Base-by-base conservation (phyloP, 2,888 invertebrate genomes). In the Nemotelus nigrinus region DNA sequence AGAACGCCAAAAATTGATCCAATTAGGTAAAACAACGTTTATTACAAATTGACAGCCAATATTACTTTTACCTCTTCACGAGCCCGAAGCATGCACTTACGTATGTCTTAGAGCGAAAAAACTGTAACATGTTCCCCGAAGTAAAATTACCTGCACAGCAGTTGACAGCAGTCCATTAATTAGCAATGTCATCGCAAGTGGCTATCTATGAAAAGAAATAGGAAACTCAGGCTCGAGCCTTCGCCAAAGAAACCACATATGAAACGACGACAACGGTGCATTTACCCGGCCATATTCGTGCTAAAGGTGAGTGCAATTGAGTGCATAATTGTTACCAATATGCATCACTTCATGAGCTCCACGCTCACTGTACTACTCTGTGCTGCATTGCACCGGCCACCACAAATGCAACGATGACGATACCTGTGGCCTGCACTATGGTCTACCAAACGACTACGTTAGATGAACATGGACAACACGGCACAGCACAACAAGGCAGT, bases 101-200 rank as follows among this genome's bases (percentile, higher is more conserved):
- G 10, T 65, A 45, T 47, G 7, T 7, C 39, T 4, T 50, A n/a
- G 48, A 47, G 50, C 63, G 55, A 47, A 74, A 74, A 74, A 74
- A 60, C 60, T 63, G 63, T 63, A 60, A 63, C 74, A 63, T 74
- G 60, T 60, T 60, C 74, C 74, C 74, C 53, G 65, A 76, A 76
- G 65, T n/a, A 65, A 65, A 76, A 76, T 76, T 76, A 76, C 55
- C 44, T 55, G 64, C 65, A 53, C 76, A 64, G 65, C 76, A 76
- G 65, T 81, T 81, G 81, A 81, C 80, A 81, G 81, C 80, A 81
- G 78, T 81, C 80, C 81, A 82, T 82, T 82, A 82, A 82, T 82
- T 82, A 82, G 80, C 80, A 81, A 82, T 82, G 82, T 82, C 82
- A 82, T 82, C 82, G 82, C 81, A 82, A 81, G 81, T 81, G 82